phyloP scores from a whole-genome alignment of 2,113 vertebrate genomes.

The Lepus americanus region DNA sequence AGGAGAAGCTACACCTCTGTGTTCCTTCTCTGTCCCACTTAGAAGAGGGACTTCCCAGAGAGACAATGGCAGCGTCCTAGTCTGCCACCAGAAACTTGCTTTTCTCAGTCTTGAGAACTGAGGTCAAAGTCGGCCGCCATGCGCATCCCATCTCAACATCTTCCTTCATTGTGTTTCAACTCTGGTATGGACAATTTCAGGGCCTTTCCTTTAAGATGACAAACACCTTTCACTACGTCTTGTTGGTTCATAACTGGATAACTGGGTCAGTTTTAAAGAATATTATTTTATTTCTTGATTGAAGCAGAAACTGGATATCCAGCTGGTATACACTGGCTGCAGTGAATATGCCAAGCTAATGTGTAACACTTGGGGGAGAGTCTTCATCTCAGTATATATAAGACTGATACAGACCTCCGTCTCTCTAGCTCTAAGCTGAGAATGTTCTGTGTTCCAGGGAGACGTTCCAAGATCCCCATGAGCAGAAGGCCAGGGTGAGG shows the following conservation, averaged over 20 bases:
- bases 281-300: constrained; percentile 8
- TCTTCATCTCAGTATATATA: background rate
- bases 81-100: background rate
- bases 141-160: background rate
- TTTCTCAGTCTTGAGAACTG: background rate
- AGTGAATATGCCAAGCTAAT: background rate
- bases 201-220: background rate
- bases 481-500: too few relatives aligned
- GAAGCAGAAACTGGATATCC: background rate
- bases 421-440: background rate
- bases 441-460: background rate
- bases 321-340: background rate
- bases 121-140: background rate
- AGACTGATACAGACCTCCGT: background rate
- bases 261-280: background rate
- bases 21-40: accelerated
- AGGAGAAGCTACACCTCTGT: background rate
- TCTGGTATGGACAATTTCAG: background rate
- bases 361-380: background rate
- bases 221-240: background rate
- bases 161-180: background rate
- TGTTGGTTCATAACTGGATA: background rate
- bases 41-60: background rate
- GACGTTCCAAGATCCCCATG: background rate
- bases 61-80: background rate